phyloP scores from a whole-genome alignment of 2,113 vertebrate species.

The Nesogale talazaci region DNA sequence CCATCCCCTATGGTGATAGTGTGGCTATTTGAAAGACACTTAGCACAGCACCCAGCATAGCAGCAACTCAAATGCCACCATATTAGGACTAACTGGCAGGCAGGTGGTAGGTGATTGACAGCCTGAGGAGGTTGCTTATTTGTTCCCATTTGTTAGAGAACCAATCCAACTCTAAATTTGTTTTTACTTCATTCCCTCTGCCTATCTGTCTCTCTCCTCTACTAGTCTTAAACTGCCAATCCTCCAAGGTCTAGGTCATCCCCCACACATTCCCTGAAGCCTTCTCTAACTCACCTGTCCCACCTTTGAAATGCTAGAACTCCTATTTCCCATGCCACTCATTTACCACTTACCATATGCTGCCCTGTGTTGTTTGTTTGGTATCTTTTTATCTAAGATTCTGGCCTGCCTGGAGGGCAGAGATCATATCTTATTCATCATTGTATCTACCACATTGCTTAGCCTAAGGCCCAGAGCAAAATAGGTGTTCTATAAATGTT shows the following conservation, averaged over 20 bases:
- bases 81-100: neutral
- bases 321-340: slow-evolving; percentile 59
- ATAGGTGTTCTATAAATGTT: slow-evolving; percentile 79
- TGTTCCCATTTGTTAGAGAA: neutral
- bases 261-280: slow-evolving; percentile 1
- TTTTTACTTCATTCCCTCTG: neutral
- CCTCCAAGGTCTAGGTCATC: neutral
- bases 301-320: slow-evolving; percentile 27
- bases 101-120: neutral
- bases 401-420: slow-evolving; percentile 74
- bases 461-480: slow-evolving; percentile 80
- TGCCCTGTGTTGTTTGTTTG: slow-evolving; percentile 47
- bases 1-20: neutral
- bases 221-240: neutral
- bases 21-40: neutral
- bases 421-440: slow-evolving; percentile 80
- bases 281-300: slow-evolving; percentile 21
- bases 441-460: slow-evolving; percentile 73
- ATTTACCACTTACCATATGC: slow-evolving; percentile 68
- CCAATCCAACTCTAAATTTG: too few species aligned
- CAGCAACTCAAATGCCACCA: neutral
- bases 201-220: neutral
- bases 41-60: neutral
- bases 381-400: slow-evolving; percentile 65
- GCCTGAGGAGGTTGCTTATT: neutral